A percentile compares a stretch with the other conserved stretches of the same genome.
Conservation (phyloP, 2,113 vertebrate species). For the Anarhynchus alexandrinus region DNA sequence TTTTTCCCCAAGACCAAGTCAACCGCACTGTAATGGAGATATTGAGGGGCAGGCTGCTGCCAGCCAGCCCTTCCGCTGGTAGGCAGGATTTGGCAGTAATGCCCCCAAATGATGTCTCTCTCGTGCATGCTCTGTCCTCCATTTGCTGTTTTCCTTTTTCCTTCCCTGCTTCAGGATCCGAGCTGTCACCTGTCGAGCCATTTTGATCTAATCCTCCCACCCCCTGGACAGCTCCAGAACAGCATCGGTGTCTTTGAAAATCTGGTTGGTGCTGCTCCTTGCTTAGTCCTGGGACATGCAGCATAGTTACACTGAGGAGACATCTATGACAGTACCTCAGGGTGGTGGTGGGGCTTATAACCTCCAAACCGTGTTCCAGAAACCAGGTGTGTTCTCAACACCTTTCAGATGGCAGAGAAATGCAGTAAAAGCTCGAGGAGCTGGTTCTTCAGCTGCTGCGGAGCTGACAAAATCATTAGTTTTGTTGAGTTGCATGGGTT, state of each 20-base stretch:
- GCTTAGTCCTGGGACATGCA: not conserved
- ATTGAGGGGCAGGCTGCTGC: not conserved
- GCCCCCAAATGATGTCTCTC: not conserved
- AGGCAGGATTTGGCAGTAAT: not conserved
- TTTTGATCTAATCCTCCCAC: not conserved
- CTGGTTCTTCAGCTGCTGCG: not conserved
- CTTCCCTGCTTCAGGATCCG: not conserved
- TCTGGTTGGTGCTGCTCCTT: not conserved
- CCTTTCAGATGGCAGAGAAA: not conserved
- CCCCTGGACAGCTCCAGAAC: not conserved
- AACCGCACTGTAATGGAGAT: not conserved
- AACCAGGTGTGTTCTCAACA: not conserved
- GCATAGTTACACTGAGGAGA: fast-evolving
- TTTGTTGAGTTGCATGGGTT: not conserved
- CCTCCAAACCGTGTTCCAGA: not conserved
- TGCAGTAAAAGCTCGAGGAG: not conserved
- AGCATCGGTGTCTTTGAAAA: not conserved
- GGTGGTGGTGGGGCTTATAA: not conserved
- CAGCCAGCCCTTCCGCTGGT: not conserved
- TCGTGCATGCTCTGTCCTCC: not conserved
- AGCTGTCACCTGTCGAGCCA: not conserved
- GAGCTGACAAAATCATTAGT: constrained; percentile 3
- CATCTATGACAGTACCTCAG: not conserved
- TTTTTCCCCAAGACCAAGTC: not conserved
- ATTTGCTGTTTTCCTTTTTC: not conserved